These are phyloP conservation scores for Tenebrio molitor DNA, from an alignment of 1,140 invertebrate species.

Conservation along the genomic window DNA sequence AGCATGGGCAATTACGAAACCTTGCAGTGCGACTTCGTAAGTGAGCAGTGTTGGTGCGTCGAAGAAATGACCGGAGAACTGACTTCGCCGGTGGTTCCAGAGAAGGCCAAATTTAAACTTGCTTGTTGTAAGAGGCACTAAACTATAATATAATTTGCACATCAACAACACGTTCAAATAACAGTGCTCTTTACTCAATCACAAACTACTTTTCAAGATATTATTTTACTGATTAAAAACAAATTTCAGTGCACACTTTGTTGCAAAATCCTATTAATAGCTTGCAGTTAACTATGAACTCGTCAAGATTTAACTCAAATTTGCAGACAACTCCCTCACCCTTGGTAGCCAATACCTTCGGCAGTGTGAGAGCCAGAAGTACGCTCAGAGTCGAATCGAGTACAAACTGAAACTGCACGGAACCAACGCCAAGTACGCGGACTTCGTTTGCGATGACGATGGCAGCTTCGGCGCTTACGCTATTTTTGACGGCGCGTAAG, in stretches of 20 bases:
- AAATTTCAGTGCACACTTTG: too few relatives aligned
- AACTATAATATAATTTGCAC: too few relatives aligned
- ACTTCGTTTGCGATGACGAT: constrained; percentile 71
- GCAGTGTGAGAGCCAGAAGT: constrained; percentile 72
- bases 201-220: too few relatives aligned
- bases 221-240: too few relatives aligned
- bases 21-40: constrained; percentile 71
- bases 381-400: constrained; percentile 67
- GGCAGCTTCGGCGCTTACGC: constrained; percentile 72
- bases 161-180: too few relatives aligned
- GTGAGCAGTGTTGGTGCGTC: constrained; percentile 74
- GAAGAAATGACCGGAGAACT: constrained; percentile 70
- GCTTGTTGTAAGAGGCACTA: constrained; percentile 76
- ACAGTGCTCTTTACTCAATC: too few relatives aligned
- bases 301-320: too few relatives aligned
- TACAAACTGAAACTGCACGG: constrained; percentile 69
- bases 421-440: constrained; percentile 66
- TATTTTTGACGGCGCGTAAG: constrained; percentile 69
- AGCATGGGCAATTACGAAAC: constrained; percentile 72
- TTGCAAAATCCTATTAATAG: too few relatives aligned
- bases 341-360: constrained; percentile 70
- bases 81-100: constrained; percentile 67
- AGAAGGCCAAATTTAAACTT: constrained; percentile 68
- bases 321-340: background rate
- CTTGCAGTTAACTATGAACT: too few relatives aligned